Base-by-base conservation (phyloP, 1,140 invertebrate species). In the Lordiphosa mommai region DNA sequence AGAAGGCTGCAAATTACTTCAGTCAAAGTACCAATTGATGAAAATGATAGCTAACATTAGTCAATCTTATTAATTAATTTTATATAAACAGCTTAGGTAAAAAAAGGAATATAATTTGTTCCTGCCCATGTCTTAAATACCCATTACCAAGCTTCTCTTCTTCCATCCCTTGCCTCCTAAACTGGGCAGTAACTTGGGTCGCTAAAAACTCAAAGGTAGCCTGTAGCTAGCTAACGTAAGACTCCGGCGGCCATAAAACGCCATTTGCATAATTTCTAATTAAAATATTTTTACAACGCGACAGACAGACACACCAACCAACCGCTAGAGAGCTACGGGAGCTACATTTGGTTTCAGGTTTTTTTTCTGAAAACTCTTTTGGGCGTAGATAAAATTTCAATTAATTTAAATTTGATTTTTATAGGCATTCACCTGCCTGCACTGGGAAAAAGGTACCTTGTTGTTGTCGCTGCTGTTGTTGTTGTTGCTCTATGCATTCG, bases 371-470 rank as follows among this genome's bases (percentile, higher is more conserved):
- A 50, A 51, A 58, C 46, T 53, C 53, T 50, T 64, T 32, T 63
- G 33, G 59, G 68, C 47, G 32, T 60, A 68, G 58, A 79, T 69
- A 69, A 61, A 69, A 69, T 69, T 69, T 69, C 36, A 73, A 80
- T 80, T 80, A 58, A 79, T 80, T 79, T 69, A 80, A 79, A 73
- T 69, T 80, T 48, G 47, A 64, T 56, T 60, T 68, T 73, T 68
- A 69, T 57, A 69, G 60, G 55, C 64, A 65, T 77, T 79, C 73
- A 79, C 68, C 73, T 64, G 48, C 34, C 17, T 58, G 73, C 23
- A 27, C 23, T 59, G 47, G 58, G 55, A 76, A 47, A 40, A 48
- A 56, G 59, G 46, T 57, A 52, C 17, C 33, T 37, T 53, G 51
- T 48, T 50, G 41, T 32, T 34, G 33, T n/a, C n/a, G n/a, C n/a